These are phyloP conservation scores for Gopherus flavomarginatus DNA, from an alignment of 2,113 vertebrate species.

Conservation along the genomic window DNA sequence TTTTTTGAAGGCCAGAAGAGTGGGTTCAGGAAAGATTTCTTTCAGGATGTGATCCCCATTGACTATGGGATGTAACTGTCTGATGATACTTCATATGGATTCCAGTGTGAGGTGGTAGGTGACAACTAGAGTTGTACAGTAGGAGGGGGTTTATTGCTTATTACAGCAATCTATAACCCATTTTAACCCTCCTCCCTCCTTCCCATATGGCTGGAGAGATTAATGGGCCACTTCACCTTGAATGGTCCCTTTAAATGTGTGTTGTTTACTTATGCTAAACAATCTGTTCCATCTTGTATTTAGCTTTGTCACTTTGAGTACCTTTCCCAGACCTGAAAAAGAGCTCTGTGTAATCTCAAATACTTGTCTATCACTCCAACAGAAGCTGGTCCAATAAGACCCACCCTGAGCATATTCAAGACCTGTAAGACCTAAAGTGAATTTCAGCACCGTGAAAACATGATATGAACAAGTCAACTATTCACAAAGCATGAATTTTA, in stretches of 20 bases:
- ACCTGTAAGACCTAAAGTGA: neutral
- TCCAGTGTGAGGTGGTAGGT: neutral
- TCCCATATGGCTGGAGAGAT: neutral
- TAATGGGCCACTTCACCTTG: neutral
- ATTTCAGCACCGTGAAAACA: constrained; percentile 29
- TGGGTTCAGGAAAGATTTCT: neutral
- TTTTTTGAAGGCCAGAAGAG: neutral
- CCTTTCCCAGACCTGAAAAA: neutral
- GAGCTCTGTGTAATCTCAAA: neutral
- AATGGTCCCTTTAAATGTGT: neutral
- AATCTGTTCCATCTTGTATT: neutral
- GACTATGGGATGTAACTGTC: neutral
- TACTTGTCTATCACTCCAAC: neutral
- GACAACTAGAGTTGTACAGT: neutral
- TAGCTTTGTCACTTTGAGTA: neutral
- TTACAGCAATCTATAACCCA: neutral
- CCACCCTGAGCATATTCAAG: neutral
- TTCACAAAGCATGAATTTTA: constrained; percentile 71
- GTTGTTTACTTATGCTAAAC: neutral
- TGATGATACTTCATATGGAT: neutral
- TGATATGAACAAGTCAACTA: neutral
- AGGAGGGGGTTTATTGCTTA: neutral
- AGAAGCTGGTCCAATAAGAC: neutral
- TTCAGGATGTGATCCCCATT: neutral
- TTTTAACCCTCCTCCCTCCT: neutral